These are phyloP conservation scores for Psilopogon haemacephalus DNA, from an alignment of 2,113 vertebrate genomes.

Conservation along the genomic window DNA sequence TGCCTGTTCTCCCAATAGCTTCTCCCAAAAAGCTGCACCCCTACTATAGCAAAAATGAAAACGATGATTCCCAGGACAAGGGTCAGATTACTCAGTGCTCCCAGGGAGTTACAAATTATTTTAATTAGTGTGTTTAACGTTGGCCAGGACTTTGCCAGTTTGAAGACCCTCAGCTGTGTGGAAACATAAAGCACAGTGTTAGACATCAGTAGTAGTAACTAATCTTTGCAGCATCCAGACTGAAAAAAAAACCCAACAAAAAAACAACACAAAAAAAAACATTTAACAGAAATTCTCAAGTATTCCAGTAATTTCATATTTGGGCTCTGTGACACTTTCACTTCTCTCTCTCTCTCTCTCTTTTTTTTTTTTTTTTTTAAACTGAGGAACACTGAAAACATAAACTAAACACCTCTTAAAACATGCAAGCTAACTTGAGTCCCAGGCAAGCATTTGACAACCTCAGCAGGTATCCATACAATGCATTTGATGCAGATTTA, in stretches of 20 bases:
- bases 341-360: too few species aligned
- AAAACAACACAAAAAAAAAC: too few species aligned
- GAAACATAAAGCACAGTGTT: constrained; percentile 34
- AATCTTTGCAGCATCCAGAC: neutral
- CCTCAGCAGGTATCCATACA: neutral
- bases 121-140: constrained; percentile 97
- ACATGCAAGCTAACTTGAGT: neutral
- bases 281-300: neutral
- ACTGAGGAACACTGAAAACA: neutral
- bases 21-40: constrained; percentile 92
- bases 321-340: neutral
- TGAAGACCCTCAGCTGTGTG: constrained; percentile 92
- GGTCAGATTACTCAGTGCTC: constrained; percentile 93
- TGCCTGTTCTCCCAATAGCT: constrained; percentile 73
- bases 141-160: constrained; percentile 98
- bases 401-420: rapidly evolving
- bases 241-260: too few species aligned
- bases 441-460: neutral
- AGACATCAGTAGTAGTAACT: neutral
- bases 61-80: constrained; percentile 94
- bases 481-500: too few species aligned
- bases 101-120: constrained; percentile 95
- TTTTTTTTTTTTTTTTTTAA: neutral
- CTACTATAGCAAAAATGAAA: constrained; percentile 97
- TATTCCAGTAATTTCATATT: neutral